Conservation (phyloP, 2,888 invertebrate species). For the Drosophila meridiana region DNA sequence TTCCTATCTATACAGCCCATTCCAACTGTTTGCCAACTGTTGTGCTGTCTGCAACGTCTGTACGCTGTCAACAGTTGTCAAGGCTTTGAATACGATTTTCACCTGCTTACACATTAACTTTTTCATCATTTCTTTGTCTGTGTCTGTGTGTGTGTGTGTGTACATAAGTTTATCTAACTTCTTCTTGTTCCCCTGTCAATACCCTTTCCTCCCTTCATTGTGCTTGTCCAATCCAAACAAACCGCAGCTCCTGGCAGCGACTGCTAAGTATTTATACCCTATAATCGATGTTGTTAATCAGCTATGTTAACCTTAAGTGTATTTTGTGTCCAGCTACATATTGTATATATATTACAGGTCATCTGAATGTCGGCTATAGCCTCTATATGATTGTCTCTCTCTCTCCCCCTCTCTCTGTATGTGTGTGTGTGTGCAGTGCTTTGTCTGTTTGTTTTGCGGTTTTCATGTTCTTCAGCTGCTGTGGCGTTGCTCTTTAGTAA, state of each 20-base stretch:
- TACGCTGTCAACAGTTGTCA: constrained; percentile 76
- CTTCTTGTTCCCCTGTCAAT: neutral
- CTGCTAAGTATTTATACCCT: constrained; percentile 15
- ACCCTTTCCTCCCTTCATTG: neutral
- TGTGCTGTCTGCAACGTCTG: constrained; percentile 34
- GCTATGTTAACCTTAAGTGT: neutral
- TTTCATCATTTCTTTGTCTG: constrained; percentile 21
- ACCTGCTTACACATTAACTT: constrained; percentile 62
- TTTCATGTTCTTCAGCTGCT: constrained; percentile 64
- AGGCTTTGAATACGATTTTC: constrained; percentile 69
- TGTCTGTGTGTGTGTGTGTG: constrained; percentile 14
- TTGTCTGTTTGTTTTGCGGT: constrained; percentile 63
- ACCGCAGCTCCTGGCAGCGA: constrained; percentile 2
- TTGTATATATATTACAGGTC: constrained; percentile 10
- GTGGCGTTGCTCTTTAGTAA: constrained; percentile 59
- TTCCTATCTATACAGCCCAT: constrained; percentile 7
- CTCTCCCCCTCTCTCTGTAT: neutral
- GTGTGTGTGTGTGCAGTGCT: constrained; percentile 15
- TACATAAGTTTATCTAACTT: constrained; percentile 30
- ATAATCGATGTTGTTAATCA: neutral
- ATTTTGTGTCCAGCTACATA: neutral
- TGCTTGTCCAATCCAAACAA: constrained; percentile 7
- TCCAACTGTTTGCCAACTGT: constrained; percentile 22
- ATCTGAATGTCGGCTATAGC: constrained; percentile 21
- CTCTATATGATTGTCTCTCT: neutral